These are phyloP conservation scores for Elachura formosa DNA, from an alignment of 2,113 vertebrate genomes.

Conservation along the genomic window DNA sequence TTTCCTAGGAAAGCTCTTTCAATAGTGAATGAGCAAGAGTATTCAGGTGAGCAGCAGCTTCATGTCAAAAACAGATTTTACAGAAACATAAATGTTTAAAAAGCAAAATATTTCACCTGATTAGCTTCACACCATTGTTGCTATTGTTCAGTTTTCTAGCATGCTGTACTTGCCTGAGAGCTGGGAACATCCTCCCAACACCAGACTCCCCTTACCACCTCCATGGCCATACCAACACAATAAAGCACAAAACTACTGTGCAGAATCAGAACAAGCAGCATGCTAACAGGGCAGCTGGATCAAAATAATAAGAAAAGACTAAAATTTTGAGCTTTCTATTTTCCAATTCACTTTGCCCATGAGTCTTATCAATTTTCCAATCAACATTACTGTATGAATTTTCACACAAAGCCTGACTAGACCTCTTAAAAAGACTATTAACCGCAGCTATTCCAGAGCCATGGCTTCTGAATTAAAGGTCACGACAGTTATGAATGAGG, in stretches of 20 bases:
- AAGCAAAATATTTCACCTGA: not conserved
- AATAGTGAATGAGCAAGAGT: not conserved
- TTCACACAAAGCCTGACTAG: not conserved
- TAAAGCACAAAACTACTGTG: not conserved
- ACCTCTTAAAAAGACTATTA: slow-evolving; percentile 2
- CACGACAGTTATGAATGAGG: slow-evolving; percentile 51
- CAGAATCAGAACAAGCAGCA: not conserved
- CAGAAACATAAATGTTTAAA: not conserved
- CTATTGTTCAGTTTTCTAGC: not conserved
- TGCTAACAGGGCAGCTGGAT: not conserved
- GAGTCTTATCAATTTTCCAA: not conserved
- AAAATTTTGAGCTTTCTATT: not conserved
- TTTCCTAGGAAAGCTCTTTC: not conserved
- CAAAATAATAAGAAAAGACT: not conserved
- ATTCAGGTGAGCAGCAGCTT: not conserved
- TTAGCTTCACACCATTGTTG: not conserved
- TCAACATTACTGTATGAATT: not conserved
- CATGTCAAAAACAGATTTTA: not conserved
- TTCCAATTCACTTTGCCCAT: not conserved
- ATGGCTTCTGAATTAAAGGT: slow-evolving; percentile 40
- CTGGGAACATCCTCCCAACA: not conserved
- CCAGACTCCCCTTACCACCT: not conserved
- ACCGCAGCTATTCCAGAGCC: not conserved
- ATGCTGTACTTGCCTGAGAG: not conserved
- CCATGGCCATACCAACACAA: not conserved